A percentile compares a stretch with the other conserved stretches of the same genome.
These are phyloP conservation scores for Ormyrus labotus DNA, from an alignment of 2,888 invertebrate species.

Conservation along the genomic window DNA sequence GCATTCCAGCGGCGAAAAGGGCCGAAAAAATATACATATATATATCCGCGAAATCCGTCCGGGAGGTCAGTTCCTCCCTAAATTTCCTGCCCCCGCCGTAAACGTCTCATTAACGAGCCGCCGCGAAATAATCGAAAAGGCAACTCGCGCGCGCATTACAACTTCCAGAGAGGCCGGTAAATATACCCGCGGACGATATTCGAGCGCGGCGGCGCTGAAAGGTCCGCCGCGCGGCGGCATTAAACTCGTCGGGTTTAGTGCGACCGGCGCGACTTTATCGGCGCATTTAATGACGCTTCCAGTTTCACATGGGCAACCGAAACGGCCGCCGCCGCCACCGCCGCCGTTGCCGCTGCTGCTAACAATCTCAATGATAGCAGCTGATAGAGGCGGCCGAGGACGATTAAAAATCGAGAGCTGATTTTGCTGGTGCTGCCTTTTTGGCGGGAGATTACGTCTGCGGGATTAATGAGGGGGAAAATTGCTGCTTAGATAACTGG, in stretches of 20 bases:
- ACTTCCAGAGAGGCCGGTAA: not conserved
- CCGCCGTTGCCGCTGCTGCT: not conserved
- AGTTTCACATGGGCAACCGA: conserved; percentile 38
- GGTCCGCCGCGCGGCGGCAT: conserved; percentile 14
- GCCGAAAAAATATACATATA: not conserved
- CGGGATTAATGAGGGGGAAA: conserved; percentile 32
- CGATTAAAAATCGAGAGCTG: conserved; percentile 8
- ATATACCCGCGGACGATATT: not conserved
- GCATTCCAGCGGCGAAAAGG: conserved; percentile 2
- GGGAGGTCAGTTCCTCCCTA: too few species aligned
- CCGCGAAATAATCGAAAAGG: conserved; percentile 35
- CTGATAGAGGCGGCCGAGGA: not conserved
- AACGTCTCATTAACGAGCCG: conserved; percentile 26
- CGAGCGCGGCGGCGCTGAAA: conserved; percentile 10
- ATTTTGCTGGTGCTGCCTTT: conserved; percentile 11
- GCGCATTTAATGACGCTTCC: conserved; percentile 61
- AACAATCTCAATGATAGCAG: too few species aligned
- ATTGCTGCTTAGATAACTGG: conserved; percentile 32
- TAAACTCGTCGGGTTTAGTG: conserved; percentile 54
- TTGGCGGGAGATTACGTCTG: conserved; percentile 13
- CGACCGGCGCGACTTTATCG: conserved; percentile 58
- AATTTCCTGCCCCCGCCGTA: too few species aligned
- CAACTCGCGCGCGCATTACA: not conserved
- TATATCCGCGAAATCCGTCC: not conserved
- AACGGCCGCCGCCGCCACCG: conserved; percentile 1